These are phyloP conservation scores for Salvelinus fontinalis DNA, from an alignment of 2,113 vertebrate genomes.

Conservation along the genomic window DNA sequence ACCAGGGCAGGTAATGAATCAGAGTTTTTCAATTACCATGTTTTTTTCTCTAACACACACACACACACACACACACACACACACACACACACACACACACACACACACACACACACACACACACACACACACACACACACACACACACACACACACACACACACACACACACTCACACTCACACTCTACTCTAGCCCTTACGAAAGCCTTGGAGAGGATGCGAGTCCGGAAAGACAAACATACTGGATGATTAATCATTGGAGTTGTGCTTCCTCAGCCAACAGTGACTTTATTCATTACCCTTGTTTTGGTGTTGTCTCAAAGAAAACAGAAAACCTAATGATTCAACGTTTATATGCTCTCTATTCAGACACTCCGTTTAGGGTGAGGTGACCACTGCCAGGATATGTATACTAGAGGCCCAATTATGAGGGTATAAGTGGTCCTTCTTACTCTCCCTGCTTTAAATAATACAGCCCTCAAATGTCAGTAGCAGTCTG, in stretches of 20 bases:
- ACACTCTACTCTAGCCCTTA: slow-evolving; percentile 47
- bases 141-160: slow-evolving; percentile 28
- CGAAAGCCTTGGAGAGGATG: slow-evolving; percentile 70
- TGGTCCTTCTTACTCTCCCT: background rate
- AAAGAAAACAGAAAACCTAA: slow-evolving; percentile 68
- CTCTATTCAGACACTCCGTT: slow-evolving; percentile 43
- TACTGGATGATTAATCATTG: slow-evolving; percentile 70
- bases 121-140: slow-evolving; percentile 18
- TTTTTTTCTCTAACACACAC: slow-evolving; percentile 44
- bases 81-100: slow-evolving; percentile 22
- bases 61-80: background rate
- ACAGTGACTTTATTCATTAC: slow-evolving; percentile 60
- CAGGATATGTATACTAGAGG: slow-evolving; percentile 35
- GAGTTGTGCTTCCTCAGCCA: slow-evolving; percentile 57
- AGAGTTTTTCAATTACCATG: slow-evolving; percentile 25
- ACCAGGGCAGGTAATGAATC: background rate
- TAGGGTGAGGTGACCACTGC: slow-evolving; percentile 59
- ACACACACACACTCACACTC: slow-evolving; percentile 20
- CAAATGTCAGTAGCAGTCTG: too few species aligned
- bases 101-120: slow-evolving; percentile 27
- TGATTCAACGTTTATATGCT: slow-evolving; percentile 61
- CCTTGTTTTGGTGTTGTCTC: slow-evolving; percentile 63
- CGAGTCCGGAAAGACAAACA: slow-evolving; percentile 71
- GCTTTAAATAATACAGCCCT: too few species aligned
- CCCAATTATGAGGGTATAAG: background rate